Base-by-base conservation (phyloP, 2,888 invertebrate species). In the Macaria liturata region DNA sequence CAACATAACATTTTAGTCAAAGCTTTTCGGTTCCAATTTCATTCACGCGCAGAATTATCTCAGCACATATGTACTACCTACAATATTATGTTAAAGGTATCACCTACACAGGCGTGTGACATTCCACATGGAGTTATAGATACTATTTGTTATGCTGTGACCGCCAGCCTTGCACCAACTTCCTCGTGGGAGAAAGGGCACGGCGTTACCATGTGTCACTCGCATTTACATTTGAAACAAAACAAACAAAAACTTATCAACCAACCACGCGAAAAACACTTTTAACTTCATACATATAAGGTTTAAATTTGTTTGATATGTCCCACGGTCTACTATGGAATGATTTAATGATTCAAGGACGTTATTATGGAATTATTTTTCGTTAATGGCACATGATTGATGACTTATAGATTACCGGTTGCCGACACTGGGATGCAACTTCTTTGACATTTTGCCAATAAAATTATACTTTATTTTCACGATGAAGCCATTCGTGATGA, bases 101-200 rank as follows among this genome's bases (percentile, higher is more conserved):
- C 54, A 52, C 52, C 54, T 50, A 53, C 52, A 54, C 53, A 46
- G 45, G 54, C 53, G 49, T 59, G 59, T 59, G 59, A 57, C 58
- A 60, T 62, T 60, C 52, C 49, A 48, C 42, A 60, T 61, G 61
- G 58, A 60, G 61, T 37, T 40, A 39, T 20, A 20, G 20, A 1
- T 20, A 20, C 20, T 20, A 20, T 20, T 20, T 20, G 20, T 20
- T 20, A 20, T 1, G 1, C 20, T 20, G 20, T 20, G 20, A 20
- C 20, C 20, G 20, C 2, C 62, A 46, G 51, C 59, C 69, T 69
- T 69, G 69, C 62, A 57, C 56, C 3, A 44, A 64, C 68, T 69
- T 69, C 69, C 69, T 66, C 45, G 59, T 61, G 30, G 61, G 62
- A 67, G 68, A 67, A 69, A 68, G 68, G 66, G 61, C 60, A 54